Percentiles rank a stretch among this genome's conserved stretches.
phyloP scores from a whole-genome alignment of 2,113 vertebrate genomes.

The Podilymbus podiceps region DNA sequence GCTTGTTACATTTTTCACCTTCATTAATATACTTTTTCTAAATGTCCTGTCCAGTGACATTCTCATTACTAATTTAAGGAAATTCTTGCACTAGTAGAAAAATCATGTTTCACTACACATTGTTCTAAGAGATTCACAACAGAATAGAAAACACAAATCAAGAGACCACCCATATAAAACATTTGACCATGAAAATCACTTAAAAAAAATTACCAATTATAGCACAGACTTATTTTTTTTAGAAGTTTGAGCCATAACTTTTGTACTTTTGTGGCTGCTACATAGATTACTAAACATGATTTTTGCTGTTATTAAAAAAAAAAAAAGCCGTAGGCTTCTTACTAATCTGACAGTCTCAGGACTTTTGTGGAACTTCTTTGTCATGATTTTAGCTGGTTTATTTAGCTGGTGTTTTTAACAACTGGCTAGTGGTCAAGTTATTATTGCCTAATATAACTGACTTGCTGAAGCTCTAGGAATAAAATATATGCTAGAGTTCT shows the following conservation, averaged over 20 bases:
- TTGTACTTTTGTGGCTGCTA: background rate
- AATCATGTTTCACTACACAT: background rate
- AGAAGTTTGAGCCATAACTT: background rate
- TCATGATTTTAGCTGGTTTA: background rate
- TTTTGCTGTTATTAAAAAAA: background rate
- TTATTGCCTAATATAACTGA: background rate
- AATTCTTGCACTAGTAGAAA: background rate
- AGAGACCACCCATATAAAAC: background rate
- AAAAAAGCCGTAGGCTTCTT: background rate
- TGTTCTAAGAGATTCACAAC: background rate
- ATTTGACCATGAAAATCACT: background rate
- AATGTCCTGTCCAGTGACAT: background rate
- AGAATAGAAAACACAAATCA: background rate
- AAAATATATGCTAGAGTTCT: background rate
- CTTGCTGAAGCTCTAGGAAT: background rate
- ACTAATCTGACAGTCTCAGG: background rate
- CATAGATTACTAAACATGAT: background rate
- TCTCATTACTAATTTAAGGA: background rate
- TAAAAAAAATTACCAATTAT: background rate
- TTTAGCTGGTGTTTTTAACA: background rate
- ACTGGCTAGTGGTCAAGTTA: background rate
- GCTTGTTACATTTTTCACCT: background rate
- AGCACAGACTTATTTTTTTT: background rate
- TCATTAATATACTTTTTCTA: background rate
- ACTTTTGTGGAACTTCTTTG: background rate